A percentile compares a stretch with the other conserved stretches of the same genome.
Conservation (phyloP, 2,797 vertebrate species). For the Anableps anableps region DNA sequence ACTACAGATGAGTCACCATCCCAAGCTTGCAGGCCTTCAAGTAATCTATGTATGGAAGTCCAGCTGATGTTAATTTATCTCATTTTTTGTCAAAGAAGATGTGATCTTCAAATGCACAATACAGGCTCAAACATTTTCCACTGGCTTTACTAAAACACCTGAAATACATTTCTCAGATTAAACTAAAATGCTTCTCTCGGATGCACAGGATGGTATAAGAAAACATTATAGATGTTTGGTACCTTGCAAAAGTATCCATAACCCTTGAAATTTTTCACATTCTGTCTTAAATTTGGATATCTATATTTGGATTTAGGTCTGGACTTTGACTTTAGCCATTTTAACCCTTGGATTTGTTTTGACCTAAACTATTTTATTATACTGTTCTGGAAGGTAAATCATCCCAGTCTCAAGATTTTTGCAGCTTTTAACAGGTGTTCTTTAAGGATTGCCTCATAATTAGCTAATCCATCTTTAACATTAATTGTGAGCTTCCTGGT, state of each 20-base stretch:
- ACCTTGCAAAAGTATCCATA: not conserved
- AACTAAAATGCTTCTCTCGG: not conserved
- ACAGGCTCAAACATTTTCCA: not conserved
- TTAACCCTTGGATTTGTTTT: not conserved
- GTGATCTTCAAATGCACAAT: constrained; percentile 9
- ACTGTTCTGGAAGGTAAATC: not conserved
- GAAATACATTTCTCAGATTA: not conserved
- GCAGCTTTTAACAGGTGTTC: not conserved
- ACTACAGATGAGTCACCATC: constrained; percentile 54
- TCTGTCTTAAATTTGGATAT: not conserved
- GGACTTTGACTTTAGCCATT: not conserved
- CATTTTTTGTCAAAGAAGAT: constrained; percentile 23
- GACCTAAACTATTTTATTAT: not conserved
- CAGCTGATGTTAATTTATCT: constrained; percentile 34
- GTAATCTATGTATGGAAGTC: not conserved
- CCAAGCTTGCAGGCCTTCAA: constrained; percentile 40
- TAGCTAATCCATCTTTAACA: not conserved
- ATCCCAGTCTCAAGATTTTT: not conserved
- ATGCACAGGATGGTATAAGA: not conserved
- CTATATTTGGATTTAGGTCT: not conserved
- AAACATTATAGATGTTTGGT: not conserved
- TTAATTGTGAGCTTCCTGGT: not conserved
- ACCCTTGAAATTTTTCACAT: not conserved
- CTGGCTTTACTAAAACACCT: not conserved
- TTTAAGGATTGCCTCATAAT: too few relatives aligned